A percentile compares a stretch with the other conserved stretches of the same genome.
phyloP scores from a whole-genome alignment of 2,888 invertebrate species.

The Elmis aenea region DNA sequence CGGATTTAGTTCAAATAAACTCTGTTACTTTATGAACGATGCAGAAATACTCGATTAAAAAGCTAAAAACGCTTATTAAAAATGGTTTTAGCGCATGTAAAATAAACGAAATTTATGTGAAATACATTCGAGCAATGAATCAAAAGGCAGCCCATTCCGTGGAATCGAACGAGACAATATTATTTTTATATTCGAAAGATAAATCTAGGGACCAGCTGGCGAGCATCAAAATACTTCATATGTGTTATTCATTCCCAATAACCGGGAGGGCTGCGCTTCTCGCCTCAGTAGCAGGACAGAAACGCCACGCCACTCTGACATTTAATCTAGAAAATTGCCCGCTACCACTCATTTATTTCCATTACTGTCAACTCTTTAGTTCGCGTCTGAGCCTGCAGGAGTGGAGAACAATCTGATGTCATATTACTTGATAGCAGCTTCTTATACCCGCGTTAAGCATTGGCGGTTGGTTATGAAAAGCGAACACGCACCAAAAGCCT shows the following conservation, averaged over 20 bases:
- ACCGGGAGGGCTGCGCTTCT: slow-evolving; percentile 31
- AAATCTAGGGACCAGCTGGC: slow-evolving; percentile 46
- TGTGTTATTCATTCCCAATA: slow-evolving; percentile 46
- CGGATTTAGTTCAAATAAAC: too few species aligned
- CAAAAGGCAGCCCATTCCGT: slow-evolving; percentile 19
- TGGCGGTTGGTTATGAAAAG: slow-evolving; percentile 17
- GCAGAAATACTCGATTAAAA: too few species aligned
- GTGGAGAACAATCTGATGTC: slow-evolving; percentile 43
- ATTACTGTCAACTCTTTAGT: slow-evolving; percentile 57
- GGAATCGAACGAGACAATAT: slow-evolving; percentile 46
- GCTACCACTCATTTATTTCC: slow-evolving; percentile 57
- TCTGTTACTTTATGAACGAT: too few species aligned
- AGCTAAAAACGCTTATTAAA: too few species aligned
- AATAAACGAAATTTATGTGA: too few species aligned
- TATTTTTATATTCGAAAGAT: slow-evolving; percentile 48
- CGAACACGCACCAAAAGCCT: too few species aligned
- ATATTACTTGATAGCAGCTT: slow-evolving; percentile 41
- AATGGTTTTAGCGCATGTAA: too few species aligned
- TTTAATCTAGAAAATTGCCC: slow-evolving; percentile 64
- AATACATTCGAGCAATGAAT: too few species aligned
- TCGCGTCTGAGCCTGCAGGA: slow-evolving; percentile 31
- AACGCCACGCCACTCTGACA: slow-evolving; percentile 51
- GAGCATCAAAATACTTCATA: slow-evolving; percentile 44
- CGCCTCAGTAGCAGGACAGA: slow-evolving; percentile 38
- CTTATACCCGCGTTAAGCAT: too few species aligned